Conservation (phyloP, 2,113 vertebrate genomes). For the Aegypius monachus region DNA sequence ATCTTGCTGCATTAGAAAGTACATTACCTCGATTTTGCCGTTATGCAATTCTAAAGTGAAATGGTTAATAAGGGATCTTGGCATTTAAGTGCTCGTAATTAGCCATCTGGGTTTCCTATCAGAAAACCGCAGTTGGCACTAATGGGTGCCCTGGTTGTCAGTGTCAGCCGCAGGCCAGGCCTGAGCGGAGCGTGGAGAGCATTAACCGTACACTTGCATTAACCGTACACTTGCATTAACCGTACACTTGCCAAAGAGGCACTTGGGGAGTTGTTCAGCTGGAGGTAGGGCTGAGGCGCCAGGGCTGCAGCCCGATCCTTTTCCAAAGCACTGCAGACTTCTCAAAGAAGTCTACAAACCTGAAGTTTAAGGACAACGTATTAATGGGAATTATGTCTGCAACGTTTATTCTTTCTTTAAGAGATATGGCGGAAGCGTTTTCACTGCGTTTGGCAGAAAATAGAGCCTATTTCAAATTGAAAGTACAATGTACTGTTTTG, state of each 20-base stretch:
- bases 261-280: fast-evolving
- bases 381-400: neutral
- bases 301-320: neutral
- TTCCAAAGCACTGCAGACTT: neutral
- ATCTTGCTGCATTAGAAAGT: neutral
- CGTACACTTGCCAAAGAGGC: fast-evolving
- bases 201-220: fast-evolving
- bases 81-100: neutral
- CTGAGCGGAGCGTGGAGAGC: neutral
- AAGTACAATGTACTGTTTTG: neutral
- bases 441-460: neutral
- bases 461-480: neutral
- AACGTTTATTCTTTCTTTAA: neutral
- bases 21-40: neutral
- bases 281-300: neutral
- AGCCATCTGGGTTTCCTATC: neutral
- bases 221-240: fast-evolving
- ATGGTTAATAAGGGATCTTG: neutral
- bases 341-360: neutral
- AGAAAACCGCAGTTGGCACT: neutral
- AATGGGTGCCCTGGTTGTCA: neutral
- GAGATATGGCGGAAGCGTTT: neutral
- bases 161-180: neutral
- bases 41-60: neutral
- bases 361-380: neutral